A percentile compares a stretch with the other conserved stretches of the same genome.
These are phyloP conservation scores for Caretta caretta DNA, from an alignment of 2,113 vertebrate species.

Conservation along the genomic window DNA sequence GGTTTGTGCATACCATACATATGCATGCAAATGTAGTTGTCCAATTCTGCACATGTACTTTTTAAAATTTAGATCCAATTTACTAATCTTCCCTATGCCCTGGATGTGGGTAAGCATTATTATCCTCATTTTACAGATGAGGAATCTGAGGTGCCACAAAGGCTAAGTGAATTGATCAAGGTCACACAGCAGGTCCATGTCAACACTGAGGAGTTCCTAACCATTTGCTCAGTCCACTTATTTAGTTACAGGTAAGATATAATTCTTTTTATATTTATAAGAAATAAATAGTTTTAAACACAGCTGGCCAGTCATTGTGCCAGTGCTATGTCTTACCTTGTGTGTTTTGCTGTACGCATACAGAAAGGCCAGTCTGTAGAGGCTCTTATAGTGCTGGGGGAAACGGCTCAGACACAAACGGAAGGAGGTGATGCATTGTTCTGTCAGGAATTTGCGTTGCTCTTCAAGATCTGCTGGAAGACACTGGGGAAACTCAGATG, in stretches of 20 bases:
- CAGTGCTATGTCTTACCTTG: slow-evolving; percentile 79
- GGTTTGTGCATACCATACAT: not conserved
- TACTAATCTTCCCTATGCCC: not conserved
- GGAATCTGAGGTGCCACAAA: not conserved
- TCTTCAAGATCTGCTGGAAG: slow-evolving; percentile 86
- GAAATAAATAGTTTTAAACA: not conserved
- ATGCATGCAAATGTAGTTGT: not conserved
- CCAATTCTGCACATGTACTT: not conserved
- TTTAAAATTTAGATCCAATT: not conserved
- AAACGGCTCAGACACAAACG: slow-evolving; percentile 95
- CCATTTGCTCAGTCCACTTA: not conserved
- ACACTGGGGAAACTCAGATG: slow-evolving; percentile 83
- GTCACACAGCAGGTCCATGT: not conserved
- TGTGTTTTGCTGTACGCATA: slow-evolving; percentile 93
- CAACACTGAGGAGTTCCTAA: slow-evolving; percentile 2
- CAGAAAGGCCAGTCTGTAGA: slow-evolving; percentile 95
- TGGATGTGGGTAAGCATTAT: not conserved
- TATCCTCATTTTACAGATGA: not conserved
- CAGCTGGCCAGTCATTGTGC: accelerated
- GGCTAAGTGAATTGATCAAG: not conserved
- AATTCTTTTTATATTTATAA: not conserved
- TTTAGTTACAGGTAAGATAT: not conserved
- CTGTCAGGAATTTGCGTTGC: slow-evolving; percentile 91
- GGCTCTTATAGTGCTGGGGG: slow-evolving; percentile 99
- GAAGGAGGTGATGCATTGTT: slow-evolving; percentile 90